Evolutionary conservation across 92 coral and sea anemone genomes (phyloP), one percentile per base, ranked within the genome.

Genomic region (Galaxea fascicularis): DNA sequence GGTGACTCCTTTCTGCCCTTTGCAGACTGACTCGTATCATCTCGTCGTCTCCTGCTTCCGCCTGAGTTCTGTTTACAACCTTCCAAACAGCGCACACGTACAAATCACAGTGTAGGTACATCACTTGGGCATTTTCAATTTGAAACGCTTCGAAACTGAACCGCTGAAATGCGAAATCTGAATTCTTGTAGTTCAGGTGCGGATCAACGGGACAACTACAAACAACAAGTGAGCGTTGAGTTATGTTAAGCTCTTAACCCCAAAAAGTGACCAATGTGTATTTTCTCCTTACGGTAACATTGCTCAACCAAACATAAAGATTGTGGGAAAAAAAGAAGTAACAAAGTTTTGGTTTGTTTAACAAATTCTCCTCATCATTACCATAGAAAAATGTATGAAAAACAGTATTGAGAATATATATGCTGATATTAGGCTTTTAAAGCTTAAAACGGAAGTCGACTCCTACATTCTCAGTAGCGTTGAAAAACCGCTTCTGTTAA

Each of bases 51-150:
- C n/a, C 82, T 59, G 63, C 54, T 74, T 8, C 74, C 69, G 30
- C 73, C 74, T 0, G 63, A 4, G 11, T 74, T 74, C 22, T 65
- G 15, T 10, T 11, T 8, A n/a, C 94, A 88, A 54, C 90, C 92
- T 63, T 86, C 84, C 46, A 68, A 64, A 56, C 94, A 88, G 13
- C 94, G 56, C 94, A 91, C 10, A 91, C 88, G 44, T 74, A 44
- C 0, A 88, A 92, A 11, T 88, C 90, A 31, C 94, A 91, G 77
- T 91, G 94, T 52, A 91, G 90, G 60, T 64, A 91, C 79, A 91
- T 86, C 4, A 84, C 92, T n/a, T 82, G 87, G 4, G 84, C 63
- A 1, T 24, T 56, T 5, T 79, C 35, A 15, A 79, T 65, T 25
- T 85, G 84, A 66, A 91, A 91, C 1, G 94, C 92, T 52, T 80